Percentiles rank a stretch among this genome's conserved stretches.
phyloP scores from a whole-genome alignment of 2,113 vertebrate species.

The Leptocoma aspasia region DNA sequence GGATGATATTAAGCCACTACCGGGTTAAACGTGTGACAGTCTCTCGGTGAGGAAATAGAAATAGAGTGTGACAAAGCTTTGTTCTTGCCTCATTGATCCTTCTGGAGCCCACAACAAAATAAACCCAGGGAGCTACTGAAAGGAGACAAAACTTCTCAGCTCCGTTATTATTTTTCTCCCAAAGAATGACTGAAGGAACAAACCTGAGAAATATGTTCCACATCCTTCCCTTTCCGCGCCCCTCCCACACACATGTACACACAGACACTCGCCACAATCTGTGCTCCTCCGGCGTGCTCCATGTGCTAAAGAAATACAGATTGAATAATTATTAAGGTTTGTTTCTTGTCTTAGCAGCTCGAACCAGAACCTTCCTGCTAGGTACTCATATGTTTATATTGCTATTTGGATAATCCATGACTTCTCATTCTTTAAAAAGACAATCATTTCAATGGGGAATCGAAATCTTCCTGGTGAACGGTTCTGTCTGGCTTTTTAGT shows the following conservation, averaged over 20 bases:
- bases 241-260: constrained; percentile 1
- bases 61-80: background rate
- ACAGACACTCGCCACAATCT: background rate
- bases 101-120: background rate
- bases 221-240: constrained; percentile 4
- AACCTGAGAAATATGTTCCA: constrained; percentile 28
- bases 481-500: background rate
- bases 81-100: background rate
- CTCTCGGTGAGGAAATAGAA: background rate
- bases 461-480: background rate
- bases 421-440: background rate
- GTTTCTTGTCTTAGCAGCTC: background rate
- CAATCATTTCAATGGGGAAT: background rate
- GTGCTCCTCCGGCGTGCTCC: background rate
- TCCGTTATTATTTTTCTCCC: background rate
- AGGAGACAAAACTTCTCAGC: background rate
- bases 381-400: background rate
- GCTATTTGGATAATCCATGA: background rate
- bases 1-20: background rate
- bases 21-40: background rate
- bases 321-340: background rate
- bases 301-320: background rate
- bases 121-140: background rate
- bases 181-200: background rate
- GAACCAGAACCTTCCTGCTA: background rate